phyloP scores from a whole-genome alignment of 2,888 invertebrate species.

The Scaptomyza cyrtandrae region DNA sequence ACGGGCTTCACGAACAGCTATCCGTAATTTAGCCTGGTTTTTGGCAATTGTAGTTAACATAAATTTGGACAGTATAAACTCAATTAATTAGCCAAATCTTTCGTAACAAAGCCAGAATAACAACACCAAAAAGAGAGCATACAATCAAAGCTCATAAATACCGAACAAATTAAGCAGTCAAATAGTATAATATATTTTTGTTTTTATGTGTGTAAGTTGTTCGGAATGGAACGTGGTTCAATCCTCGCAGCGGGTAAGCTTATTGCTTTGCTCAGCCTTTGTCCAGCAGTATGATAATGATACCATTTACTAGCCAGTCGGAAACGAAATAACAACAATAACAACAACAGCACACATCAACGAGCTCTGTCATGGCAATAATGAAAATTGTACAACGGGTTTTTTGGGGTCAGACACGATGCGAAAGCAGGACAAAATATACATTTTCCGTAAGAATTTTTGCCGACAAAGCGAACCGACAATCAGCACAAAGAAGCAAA shows the following conservation, averaged over 20 bases:
- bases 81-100: constrained; percentile 42
- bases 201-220: constrained; percentile 15
- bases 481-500: constrained; percentile 55
- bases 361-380: constrained; percentile 51
- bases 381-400: constrained; percentile 65
- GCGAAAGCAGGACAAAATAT: constrained; percentile 34
- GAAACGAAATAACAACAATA: constrained; percentile 42
- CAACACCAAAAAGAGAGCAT: constrained; percentile 7
- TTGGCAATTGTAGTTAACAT: constrained; percentile 42
- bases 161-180: constrained; percentile 66
- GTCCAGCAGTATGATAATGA: constrained; percentile 62
- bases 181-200: constrained; percentile 14
- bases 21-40: constrained; percentile 53
- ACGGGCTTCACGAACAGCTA: neutral
- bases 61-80: constrained; percentile 44
- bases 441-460: constrained; percentile 43
- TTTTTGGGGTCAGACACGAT: constrained; percentile 14
- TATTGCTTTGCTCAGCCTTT: constrained; percentile 14
- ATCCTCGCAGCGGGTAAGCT: constrained; percentile 30
- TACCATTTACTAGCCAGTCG: constrained; percentile 55
- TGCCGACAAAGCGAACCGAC: constrained; percentile 59
- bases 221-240: constrained; percentile 11
- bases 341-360: constrained; percentile 47
- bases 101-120: constrained; percentile 35
- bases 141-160: constrained; percentile 73